These are phyloP conservation scores for Sweltsa coloradensis DNA, from an alignment of 1,140 invertebrate species.

Conservation along the genomic window DNA sequence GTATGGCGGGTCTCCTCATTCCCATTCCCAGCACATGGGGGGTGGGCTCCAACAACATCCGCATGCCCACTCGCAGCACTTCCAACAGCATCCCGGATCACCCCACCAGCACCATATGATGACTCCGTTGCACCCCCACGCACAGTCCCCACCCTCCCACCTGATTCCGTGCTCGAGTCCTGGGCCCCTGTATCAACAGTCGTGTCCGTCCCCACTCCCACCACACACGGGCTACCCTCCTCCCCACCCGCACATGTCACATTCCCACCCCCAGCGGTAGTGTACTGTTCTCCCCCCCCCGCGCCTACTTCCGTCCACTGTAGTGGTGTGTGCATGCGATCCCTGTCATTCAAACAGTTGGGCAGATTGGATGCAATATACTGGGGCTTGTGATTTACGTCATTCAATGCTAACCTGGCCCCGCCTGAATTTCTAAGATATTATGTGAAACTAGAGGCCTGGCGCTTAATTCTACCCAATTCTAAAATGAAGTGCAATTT, in stretches of 20 bases:
- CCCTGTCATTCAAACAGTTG: no score
- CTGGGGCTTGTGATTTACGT: no score
- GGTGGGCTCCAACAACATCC: slow-evolving; percentile 10
- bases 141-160: slow-evolving; percentile 44
- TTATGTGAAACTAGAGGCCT: no score
- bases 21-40: slow-evolving; percentile 36
- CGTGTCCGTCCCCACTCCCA: slow-evolving; percentile 45
- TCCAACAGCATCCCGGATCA: slow-evolving; percentile 32
- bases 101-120: slow-evolving; percentile 23
- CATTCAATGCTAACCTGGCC: no score
- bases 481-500: no score
- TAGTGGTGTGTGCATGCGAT: neutral
- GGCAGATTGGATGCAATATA: no score
- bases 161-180: slow-evolving; percentile 45
- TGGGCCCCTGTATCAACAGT: slow-evolving; percentile 39
- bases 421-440: no score
- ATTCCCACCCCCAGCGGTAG: slow-evolving; percentile 58
- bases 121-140: slow-evolving; percentile 40
- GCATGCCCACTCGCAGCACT: slow-evolving; percentile 43
- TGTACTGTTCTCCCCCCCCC: slow-evolving; percentile 1
- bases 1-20: slow-evolving; percentile 57
- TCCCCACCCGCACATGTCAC: slow-evolving; percentile 39
- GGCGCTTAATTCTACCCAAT: no score
- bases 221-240: slow-evolving; percentile 36
- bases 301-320: neutral